phyloP scores from a whole-genome alignment of 1,140 invertebrate species.

The Drosophila nigromelanica region DNA sequence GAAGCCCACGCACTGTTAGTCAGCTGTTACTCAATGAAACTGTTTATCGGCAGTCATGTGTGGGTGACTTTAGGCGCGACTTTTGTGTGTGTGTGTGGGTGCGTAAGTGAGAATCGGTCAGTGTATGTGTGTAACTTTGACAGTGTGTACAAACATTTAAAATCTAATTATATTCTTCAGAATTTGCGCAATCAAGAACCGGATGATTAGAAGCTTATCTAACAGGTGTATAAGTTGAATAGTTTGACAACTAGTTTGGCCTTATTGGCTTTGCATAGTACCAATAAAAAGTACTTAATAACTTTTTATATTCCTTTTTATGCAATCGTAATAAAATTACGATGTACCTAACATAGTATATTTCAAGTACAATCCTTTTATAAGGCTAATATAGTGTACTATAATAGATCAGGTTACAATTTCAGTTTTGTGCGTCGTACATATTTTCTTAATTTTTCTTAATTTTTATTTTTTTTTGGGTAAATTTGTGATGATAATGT shows the following conservation, averaged over 20 bases:
- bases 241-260: neutral
- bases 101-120: neutral
- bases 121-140: neutral
- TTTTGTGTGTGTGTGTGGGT: neutral
- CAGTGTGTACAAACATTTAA: conserved; percentile 1
- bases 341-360: neutral
- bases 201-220: conserved; percentile 6
- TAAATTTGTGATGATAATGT: conserved; percentile 30
- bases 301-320: conserved; percentile 18
- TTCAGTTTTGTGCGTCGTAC: neutral
- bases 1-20: conserved; percentile 45
- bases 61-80: conserved; percentile 2
- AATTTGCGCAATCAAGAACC: neutral
- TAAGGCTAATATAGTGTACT: neutral
- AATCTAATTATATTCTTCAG: neutral
- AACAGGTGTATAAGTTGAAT: conserved; percentile 15
- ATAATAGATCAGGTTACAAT: neutral
- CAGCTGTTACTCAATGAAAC: conserved; percentile 59
- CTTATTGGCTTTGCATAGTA: neutral
- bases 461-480: conserved; percentile 22
- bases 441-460: conserved; percentile 1
- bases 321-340: conserved; percentile 4
- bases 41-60: conserved; percentile 26
- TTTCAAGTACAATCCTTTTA: neutral
- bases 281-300: neutral